Conservation (phyloP, 2,888 invertebrate genomes). For the Lapara coniferarum region DNA sequence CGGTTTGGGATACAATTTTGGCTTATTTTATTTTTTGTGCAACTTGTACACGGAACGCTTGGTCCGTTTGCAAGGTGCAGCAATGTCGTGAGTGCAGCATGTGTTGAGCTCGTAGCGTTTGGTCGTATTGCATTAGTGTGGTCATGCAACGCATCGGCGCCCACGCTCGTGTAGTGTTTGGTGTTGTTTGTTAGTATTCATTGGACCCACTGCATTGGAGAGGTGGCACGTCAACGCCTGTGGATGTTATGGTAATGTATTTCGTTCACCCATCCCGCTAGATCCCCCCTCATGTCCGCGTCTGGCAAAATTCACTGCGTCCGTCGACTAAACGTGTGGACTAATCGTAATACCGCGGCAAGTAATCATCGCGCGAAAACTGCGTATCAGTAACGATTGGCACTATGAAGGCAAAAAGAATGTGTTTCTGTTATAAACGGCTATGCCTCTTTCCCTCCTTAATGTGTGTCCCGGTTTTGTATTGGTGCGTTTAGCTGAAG, state of each 20-base stretch:
- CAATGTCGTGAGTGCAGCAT: conserved; percentile 76
- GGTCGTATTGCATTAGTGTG: conserved; percentile 81
- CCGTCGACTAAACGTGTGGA: conserved; percentile 71
- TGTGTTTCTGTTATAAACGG: conserved; percentile 52
- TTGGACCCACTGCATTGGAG: conserved; percentile 81
- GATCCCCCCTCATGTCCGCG: conserved; percentile 69
- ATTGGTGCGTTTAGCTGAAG: conserved; percentile 90
- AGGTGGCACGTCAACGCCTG: conserved; percentile 80
- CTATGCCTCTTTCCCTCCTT: conserved; percentile 61
- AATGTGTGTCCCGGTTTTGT: conserved; percentile 77
- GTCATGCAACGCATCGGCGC: conserved; percentile 79
- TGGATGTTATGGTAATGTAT: conserved; percentile 80
- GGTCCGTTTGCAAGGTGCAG: conserved; percentile 77
- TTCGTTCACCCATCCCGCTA: conserved; percentile 72
- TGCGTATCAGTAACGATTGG: conserved; percentile 77
- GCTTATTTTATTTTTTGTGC: conserved; percentile 69
- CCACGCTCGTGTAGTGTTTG: conserved; percentile 81
- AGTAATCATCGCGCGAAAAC: conserved; percentile 53
- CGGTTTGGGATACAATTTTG: conserved; percentile 75
- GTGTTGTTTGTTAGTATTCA: conserved; percentile 79
- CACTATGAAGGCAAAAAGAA: conserved; percentile 73
- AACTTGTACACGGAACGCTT: conserved; percentile 74
- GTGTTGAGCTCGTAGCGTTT: conserved; percentile 81
- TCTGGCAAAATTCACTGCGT: conserved; percentile 62
- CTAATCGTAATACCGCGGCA: conserved; percentile 65